Evolutionary conservation across 2,888 invertebrate species (phyloP), one percentile per base, ranked within the genome.

Genomic region (Limenitis camilla): DNA sequence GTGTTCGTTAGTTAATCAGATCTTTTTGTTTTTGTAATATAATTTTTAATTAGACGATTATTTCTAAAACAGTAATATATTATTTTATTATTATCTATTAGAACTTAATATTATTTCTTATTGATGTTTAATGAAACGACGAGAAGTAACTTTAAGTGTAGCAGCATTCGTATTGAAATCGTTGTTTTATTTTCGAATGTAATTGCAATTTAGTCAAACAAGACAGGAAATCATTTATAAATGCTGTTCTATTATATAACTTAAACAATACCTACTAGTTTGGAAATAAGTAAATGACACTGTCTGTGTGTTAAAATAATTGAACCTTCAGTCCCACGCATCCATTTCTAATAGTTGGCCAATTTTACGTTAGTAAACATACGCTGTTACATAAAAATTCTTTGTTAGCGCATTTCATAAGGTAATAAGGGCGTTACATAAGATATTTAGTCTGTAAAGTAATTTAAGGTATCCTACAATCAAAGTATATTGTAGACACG

Each of bases 341-440:
- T 40, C 33, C 44, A 40, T 46, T 39, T 38, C 30, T 19, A 33
- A 38, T 29, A 51, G 29, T 35, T 40, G 45, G 11, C 6, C 30
- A n/a, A 51, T 28, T 35, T 5, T 7, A 1, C 31, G 6, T 11
- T 42, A 28, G 31, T 42, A n/a, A 27, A 49, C 10, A 7, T 29
- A 40, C 9, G 19, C 0, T 19, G 35, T 51, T 51, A 51, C 35
- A 51, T 51, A 51, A 51, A 41, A 27, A 45, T 8, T 29, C 41
- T 28, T 49, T 46, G 45, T 49, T 49, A 35, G n/a, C n/a, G 2
- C 7, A 40, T 40, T 45, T 40, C 44, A 19, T 44, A 40, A 51
- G 33, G 45, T 28, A 50, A 31, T 8, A 36, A 31, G 9, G 10
- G 1, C 11, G 29, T 51, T 51, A 51, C 33, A 30, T 51, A 51